Evolutionary conservation across 2,888 invertebrate genomes (phyloP).

Genomic region (Drosophila gaucha): DNA sequence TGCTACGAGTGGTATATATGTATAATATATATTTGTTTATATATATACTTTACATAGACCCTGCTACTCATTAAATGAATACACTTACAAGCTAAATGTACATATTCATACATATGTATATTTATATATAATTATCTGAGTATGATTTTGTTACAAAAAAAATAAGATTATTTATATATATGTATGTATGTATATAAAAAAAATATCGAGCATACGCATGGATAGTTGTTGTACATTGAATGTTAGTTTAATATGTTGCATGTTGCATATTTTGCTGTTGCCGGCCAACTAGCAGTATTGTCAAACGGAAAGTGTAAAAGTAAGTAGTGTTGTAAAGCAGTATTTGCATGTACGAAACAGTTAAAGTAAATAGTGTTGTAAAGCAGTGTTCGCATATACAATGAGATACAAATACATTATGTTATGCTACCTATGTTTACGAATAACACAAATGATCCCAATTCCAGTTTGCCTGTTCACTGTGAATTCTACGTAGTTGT

Average conservation of each 20-base stretch:
- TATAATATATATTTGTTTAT: neutral
- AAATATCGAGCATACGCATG: slow-evolving; percentile 35
- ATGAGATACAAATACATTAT: neutral
- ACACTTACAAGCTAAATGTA: neutral
- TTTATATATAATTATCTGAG: slow-evolving; percentile 7
- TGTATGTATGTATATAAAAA: slow-evolving; percentile 11
- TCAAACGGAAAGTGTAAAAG: slow-evolving; percentile 48
- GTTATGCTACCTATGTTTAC: slow-evolving; percentile 1
- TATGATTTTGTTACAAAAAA: slow-evolving; percentile 19
- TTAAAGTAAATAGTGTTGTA: slow-evolving; percentile 13
- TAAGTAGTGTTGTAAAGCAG: slow-evolving; percentile 7
- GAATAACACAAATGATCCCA: slow-evolving; percentile 4
- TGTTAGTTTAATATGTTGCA: slow-evolving; percentile 39
- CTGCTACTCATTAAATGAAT: slow-evolving; percentile 45
- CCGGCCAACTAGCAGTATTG: slow-evolving; percentile 41
- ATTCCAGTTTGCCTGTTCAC: too few relatives aligned
- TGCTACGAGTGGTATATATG: slow-evolving; percentile 29
- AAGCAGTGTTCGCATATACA: neutral
- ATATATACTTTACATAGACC: slow-evolving; percentile 33
- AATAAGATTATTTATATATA: neutral
- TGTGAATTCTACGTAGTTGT: too few relatives aligned
- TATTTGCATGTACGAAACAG: too few relatives aligned
- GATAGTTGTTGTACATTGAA: slow-evolving; percentile 44
- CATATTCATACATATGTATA: neutral
- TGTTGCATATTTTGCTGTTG: slow-evolving; percentile 11